Conservation (phyloP, 2,888 invertebrate species). For the Caenorhabditis virilis region DNA sequence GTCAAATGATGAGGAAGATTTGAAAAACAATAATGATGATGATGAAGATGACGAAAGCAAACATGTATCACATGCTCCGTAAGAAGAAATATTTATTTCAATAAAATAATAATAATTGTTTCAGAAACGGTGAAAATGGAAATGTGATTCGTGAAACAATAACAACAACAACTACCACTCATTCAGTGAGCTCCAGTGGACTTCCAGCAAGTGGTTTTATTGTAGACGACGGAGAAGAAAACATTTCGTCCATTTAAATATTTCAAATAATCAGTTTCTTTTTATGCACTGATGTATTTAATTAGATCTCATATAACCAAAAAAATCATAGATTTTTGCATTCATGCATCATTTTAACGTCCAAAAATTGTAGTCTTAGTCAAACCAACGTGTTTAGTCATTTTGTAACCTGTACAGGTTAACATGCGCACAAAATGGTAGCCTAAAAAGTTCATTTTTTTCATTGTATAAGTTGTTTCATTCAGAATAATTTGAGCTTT, state of each 20-base stretch:
- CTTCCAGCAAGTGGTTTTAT: constrained; percentile 29
- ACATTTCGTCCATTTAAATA: constrained; percentile 4
- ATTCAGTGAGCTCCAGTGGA: too few species aligned
- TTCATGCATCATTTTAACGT: neutral
- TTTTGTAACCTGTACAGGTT: constrained; percentile 16
- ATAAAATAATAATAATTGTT: constrained; percentile 1
- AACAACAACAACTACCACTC: constrained; percentile 13
- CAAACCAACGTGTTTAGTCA: neutral
- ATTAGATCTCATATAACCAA: too few species aligned
- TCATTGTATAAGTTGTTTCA: too few species aligned
- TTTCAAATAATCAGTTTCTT: neutral
- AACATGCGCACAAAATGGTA: constrained; percentile 16
- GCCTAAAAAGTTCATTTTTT: too few species aligned
- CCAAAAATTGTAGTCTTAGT: neutral
- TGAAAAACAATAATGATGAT: constrained; percentile 33
- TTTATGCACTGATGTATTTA: constrained; percentile 11
- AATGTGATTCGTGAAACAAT: constrained; percentile 19
- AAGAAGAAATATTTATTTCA: neutral
- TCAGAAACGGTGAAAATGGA: constrained; percentile 27
- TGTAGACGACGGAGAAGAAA: constrained; percentile 32
- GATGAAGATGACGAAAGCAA: constrained; percentile 3
- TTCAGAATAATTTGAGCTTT: too few species aligned
- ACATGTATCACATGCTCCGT: neutral
- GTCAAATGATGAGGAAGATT: constrained; percentile 21
- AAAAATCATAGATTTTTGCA: too few species aligned